Percentiles rank a stretch among this genome's conserved stretches.
These are phyloP conservation scores for Spodoptera frugiperda DNA, from an alignment of 1,140 invertebrate species.

Conservation along the genomic window DNA sequence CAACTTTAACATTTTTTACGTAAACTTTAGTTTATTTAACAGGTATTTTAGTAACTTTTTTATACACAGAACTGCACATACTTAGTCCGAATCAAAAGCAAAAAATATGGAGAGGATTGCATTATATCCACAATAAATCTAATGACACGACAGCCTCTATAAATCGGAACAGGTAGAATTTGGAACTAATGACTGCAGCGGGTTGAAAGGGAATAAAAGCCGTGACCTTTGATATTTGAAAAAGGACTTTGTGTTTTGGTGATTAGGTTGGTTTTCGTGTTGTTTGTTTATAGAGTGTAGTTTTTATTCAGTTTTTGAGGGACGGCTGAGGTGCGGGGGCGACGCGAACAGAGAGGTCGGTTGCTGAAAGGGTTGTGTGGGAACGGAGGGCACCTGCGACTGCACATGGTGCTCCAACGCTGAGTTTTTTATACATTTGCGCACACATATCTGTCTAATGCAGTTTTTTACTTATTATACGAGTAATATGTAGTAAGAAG, in stretches of 20 bases:
- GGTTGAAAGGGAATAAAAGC: conserved; percentile 50
- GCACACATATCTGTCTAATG: conserved; percentile 80
- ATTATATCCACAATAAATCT: conserved; percentile 85
- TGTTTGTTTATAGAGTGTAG: conserved; percentile 47
- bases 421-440: conserved; percentile 82
- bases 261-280: conserved; percentile 51
- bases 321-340: conserved; percentile 59
- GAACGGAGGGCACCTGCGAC: conserved; percentile 84
- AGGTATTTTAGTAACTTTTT: conserved; percentile 23
- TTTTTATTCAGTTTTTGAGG: conserved; percentile 71
- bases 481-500: conserved; percentile 8
- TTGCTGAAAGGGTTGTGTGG: conserved; percentile 85
- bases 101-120: conserved; percentile 80
- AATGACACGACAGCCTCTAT: conserved; percentile 84
- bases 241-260: conserved; percentile 15
- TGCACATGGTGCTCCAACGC: conserved; percentile 82
- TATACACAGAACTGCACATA: conserved; percentile 44
- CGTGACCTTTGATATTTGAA: conserved; percentile 24
- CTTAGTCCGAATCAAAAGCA: conserved; percentile 59
- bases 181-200: conserved; percentile 69
- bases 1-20: neutral
- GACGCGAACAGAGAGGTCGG: conserved; percentile 65
- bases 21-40: conserved; percentile 10
- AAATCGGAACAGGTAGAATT: conserved; percentile 85
- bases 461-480: conserved; percentile 76